These are phyloP conservation scores for Bolinopsis microptera DNA, from an alignment of 37 sponge, comb jelly and placozoan species.

Conservation along the genomic window DNA sequence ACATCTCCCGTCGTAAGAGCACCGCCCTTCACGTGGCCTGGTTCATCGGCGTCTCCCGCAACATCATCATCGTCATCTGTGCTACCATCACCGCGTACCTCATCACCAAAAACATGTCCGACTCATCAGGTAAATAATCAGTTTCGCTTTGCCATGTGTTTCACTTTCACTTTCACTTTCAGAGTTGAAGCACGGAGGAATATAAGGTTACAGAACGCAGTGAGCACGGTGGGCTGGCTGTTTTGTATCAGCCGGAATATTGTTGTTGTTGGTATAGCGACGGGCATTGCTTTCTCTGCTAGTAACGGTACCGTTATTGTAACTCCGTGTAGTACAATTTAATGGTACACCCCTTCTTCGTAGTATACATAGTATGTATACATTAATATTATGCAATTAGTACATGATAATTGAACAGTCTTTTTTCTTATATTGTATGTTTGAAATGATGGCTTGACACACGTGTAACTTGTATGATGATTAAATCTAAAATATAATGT, in stretches of 20 bases:
- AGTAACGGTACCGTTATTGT: conserved; percentile 16
- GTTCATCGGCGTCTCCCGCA: conserved; percentile 29
- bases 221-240: not conserved
- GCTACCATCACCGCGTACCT: conserved; percentile 33
- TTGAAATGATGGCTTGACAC: too few relatives aligned
- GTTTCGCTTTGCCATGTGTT: not conserved
- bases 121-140: too few relatives aligned
- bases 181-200: not conserved
- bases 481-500: too few relatives aligned
- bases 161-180: not conserved
- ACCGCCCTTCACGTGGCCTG: not conserved
- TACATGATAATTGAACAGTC: too few relatives aligned
- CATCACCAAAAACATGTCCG: not conserved
- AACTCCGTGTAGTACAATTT: too few relatives aligned
- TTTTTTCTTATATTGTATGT: too few relatives aligned
- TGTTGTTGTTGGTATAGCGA: not conserved
- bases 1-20: not conserved
- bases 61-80: conserved; percentile 35
- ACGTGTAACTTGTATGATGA: too few relatives aligned
- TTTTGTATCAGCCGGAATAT: conserved; percentile 27
- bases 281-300: not conserved
- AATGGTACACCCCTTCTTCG: too few relatives aligned
- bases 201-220: not conserved
- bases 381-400: too few relatives aligned
- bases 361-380: too few relatives aligned